Conservation (phyloP, 2,797 vertebrate species). For the Astyanax mexicanus region DNA sequence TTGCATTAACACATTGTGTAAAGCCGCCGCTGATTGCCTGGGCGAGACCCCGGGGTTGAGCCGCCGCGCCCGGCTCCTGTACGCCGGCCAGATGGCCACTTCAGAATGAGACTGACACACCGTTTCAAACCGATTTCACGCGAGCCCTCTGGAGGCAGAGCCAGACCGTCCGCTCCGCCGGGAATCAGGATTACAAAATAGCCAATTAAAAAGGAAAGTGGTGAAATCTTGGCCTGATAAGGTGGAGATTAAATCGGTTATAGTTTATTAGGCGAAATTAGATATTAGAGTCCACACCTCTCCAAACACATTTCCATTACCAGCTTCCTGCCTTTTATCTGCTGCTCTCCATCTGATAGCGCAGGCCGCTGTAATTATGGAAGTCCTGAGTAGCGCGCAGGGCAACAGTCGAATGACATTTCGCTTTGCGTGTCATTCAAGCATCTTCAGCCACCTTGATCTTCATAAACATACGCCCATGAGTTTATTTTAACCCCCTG, state of each 20-base stretch:
- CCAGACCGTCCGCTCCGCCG: conserved; percentile 93
- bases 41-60: conserved; percentile 86
- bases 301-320: conserved; percentile 87
- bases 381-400: conserved; percentile 78
- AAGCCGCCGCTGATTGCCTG: conserved; percentile 89
- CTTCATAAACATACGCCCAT: conserved; percentile 31
- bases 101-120: conserved; percentile 95
- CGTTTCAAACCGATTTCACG: conserved; percentile 99
- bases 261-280: conserved; percentile 90
- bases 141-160: conserved; percentile 91
- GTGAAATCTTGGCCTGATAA: conserved; percentile 93
- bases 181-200: conserved; percentile 99
- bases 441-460: conserved; percentile 70
- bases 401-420: conserved; percentile 76
- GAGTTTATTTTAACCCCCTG: not conserved
- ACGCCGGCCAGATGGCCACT: conserved; percentile 98
- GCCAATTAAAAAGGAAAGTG: conserved; percentile 98
- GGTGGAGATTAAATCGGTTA: conserved; percentile 88
- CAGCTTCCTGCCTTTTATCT: conserved; percentile 79
- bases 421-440: conserved; percentile 75
- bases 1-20: conserved; percentile 87
- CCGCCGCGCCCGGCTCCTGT: conserved; percentile 87
- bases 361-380: conserved; percentile 79
- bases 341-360: conserved; percentile 78
- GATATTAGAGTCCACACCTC: conserved; percentile 85